Evolutionary conservation across 2,888 invertebrate genomes (phyloP), one percentile per base, ranked within the genome.

Genomic region (Drosophila imparisetae): DNA sequence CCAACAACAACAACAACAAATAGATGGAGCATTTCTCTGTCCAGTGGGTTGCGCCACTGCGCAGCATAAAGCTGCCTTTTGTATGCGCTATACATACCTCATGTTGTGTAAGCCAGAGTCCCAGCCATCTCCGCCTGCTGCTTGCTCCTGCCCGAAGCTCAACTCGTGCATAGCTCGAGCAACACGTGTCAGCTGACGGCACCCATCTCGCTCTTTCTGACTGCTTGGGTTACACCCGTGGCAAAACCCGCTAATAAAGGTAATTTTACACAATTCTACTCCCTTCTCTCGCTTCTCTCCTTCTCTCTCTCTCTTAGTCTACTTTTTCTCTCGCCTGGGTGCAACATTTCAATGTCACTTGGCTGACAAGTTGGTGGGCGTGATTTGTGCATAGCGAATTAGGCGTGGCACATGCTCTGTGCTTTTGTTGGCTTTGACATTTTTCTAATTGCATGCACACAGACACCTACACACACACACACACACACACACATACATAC

Each of bases 301-400:
- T 34, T 13, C 36, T 40, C 13, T 50, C 40, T 15, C 29, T 29
- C 34, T n/a, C 24, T 18, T 48, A 29, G 13, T 38, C 13, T 1
- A 45, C 61, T 52, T 42, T 49, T 50, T 61, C 53, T 32, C 59
- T 32, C 36, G 50, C 40, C 59, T 54, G 42, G 27, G 11, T 66
- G 66, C 77, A 74, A 82, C 86, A 80, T 82, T 82, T 77, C 82
- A 82, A 87, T 82, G 87, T 87, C 88, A 87, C 49, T 66, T 70
- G 72, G 64, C 53, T 73, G 85, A 79, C 82, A 81, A 75, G 80
- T 72, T 71, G 32, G 32, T 66, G 75, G 83, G 75, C 70, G 81
- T 83, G 73, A 83, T 81, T 83, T 83, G 76, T 86, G 81, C 84
- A 80, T 78, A 72, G 34, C 62, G 59, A 66, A 52, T 58, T 58